Conservation (phyloP, 2,113 vertebrate species). For the Macroglossus sobrinus region DNA sequence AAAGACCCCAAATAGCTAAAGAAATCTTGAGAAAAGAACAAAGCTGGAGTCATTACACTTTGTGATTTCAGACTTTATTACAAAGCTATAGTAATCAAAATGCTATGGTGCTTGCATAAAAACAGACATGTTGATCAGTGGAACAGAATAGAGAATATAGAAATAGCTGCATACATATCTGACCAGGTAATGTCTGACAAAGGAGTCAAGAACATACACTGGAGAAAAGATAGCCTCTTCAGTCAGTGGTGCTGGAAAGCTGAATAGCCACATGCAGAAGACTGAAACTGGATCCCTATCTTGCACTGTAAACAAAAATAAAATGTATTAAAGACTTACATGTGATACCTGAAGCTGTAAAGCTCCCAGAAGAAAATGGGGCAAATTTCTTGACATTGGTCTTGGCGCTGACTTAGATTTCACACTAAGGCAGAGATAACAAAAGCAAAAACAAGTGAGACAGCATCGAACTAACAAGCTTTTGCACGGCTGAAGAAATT, state of each 20-base stretch:
- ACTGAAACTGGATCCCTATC: neutral
- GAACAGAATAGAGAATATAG: neutral
- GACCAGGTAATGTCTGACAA: neutral
- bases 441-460: neutral
- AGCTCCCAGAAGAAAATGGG: neutral
- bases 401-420: neutral
- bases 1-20: neutral
- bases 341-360: neutral
- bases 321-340: neutral
- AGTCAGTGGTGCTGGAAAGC: neutral
- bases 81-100: neutral
- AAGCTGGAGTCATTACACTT: neutral
- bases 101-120: neutral
- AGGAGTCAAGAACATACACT: neutral
- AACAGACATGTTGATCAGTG: neutral
- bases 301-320: neutral
- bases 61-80: neutral
- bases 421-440: neutral
- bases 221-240: neutral
- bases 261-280: neutral
- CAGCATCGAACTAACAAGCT: neutral
- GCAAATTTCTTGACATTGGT: neutral
- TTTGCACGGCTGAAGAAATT: neutral
- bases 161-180: neutral
- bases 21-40: neutral